Percentiles rank a stretch among this genome's conserved stretches.
Evolutionary conservation across 2,797 vertebrate species (phyloP).

Genomic region (Phrynocephalus vlangalii): DNA sequence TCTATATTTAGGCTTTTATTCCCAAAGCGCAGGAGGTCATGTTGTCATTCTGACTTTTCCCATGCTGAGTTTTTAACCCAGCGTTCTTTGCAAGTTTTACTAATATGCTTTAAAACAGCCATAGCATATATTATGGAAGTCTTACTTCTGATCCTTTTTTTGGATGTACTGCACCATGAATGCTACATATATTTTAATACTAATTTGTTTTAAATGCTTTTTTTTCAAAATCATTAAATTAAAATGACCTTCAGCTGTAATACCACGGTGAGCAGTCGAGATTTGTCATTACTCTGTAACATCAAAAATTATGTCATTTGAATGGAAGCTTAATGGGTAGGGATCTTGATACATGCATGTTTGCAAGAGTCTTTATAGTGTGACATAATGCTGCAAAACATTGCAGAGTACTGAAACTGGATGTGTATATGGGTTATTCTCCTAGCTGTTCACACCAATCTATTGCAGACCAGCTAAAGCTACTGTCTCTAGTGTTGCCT

Average conservation of each 20-base stretch:
- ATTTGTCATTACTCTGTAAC: background rate
- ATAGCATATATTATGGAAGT: background rate
- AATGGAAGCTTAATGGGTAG: background rate
- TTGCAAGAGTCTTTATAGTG: background rate
- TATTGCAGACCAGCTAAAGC: background rate
- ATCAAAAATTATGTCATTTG: too few relatives aligned
- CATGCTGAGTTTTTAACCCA: background rate
- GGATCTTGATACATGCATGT: background rate
- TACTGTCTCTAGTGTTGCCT: background rate
- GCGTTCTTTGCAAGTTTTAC: background rate
- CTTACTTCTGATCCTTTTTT: background rate
- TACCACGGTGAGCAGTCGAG: too few relatives aligned
- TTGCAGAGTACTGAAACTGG: background rate
- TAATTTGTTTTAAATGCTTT: background rate
- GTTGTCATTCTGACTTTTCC: slow-evolving; percentile 3
- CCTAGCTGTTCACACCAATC: background rate
- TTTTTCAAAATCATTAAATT: too few relatives aligned
- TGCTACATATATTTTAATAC: background rate
- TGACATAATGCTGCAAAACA: background rate
- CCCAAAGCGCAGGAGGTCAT: slow-evolving; percentile 2
- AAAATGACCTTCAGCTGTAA: too few relatives aligned
- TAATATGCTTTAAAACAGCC: background rate
- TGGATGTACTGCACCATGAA: background rate
- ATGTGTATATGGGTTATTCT: background rate
- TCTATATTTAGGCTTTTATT: slow-evolving; percentile 16